phyloP scores from a whole-genome alignment of 37 sponge, comb jelly and placozoan species.

The Agelas oroides region DNA sequence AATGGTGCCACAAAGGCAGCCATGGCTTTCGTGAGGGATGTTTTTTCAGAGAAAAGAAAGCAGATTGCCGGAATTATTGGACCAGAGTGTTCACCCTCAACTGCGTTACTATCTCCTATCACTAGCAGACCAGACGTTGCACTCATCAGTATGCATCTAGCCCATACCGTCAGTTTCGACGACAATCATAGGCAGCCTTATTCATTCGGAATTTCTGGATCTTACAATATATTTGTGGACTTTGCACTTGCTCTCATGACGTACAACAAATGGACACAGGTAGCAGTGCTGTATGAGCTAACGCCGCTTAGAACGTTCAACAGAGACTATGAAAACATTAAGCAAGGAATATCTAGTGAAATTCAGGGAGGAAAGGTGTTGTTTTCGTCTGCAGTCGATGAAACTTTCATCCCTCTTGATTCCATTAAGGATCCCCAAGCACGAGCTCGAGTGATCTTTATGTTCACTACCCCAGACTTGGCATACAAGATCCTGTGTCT shows the following conservation, averaged over 20 bases:
- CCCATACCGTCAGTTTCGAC: background rate
- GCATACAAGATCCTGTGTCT: conserved; percentile 3
- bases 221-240: background rate
- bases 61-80: background rate
- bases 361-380: no score
- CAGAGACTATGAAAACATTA: no score
- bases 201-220: background rate
- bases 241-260: background rate
- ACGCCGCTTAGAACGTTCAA: no score
- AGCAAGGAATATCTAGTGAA: background rate
- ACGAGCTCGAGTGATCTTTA: background rate
- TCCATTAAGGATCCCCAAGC: background rate
- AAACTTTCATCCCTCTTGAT: background rate
- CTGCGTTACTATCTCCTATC: background rate
- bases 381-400: background rate
- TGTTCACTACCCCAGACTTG: background rate
- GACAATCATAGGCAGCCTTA: background rate
- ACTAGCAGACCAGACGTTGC: background rate
- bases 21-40: background rate
- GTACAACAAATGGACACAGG: background rate
- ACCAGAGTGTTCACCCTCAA: background rate
- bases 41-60: background rate
- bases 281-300: background rate
- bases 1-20: background rate
- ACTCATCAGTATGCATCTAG: background rate